phyloP scores from a whole-genome alignment of 2,797 vertebrate genomes.

The Chrysocyon brachyurus region DNA sequence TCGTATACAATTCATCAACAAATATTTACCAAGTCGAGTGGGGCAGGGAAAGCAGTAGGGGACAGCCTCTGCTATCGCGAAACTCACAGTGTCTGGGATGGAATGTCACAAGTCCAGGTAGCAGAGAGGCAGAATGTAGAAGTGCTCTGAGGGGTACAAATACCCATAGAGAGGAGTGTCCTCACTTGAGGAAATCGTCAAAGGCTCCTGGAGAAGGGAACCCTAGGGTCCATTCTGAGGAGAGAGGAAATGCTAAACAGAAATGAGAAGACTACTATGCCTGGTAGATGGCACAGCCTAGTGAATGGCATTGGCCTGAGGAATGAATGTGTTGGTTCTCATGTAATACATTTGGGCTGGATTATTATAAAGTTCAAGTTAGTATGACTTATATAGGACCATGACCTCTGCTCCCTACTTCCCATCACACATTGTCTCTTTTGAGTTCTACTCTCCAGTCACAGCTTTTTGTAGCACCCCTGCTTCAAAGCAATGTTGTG shows the following conservation, averaged over 20 bases:
- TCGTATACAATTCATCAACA: background rate
- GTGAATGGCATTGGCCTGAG: background rate
- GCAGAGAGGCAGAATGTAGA: accelerated
- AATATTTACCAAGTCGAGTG: background rate
- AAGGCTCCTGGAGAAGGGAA: background rate
- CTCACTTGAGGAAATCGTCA: background rate
- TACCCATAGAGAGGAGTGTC: background rate
- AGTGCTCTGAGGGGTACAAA: background rate
- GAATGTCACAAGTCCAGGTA: background rate
- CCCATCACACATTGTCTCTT: background rate
- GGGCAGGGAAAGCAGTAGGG: background rate
- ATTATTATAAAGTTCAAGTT: background rate
- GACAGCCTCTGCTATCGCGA: too few species aligned
- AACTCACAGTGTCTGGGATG: background rate
- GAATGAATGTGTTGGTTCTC: background rate
- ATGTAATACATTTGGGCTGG: background rate
- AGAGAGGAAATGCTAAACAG: background rate
- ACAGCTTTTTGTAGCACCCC: background rate
- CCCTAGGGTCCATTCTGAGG: background rate
- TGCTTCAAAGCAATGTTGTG: background rate
- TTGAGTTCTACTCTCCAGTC: background rate
- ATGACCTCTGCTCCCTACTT: background rate
- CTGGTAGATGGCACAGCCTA: background rate
- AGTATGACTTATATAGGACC: background rate
- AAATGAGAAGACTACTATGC: background rate